These are phyloP conservation scores for Actinia equina DNA, from an alignment of 64 coral and sea anemone species.

Conservation along the genomic window DNA sequence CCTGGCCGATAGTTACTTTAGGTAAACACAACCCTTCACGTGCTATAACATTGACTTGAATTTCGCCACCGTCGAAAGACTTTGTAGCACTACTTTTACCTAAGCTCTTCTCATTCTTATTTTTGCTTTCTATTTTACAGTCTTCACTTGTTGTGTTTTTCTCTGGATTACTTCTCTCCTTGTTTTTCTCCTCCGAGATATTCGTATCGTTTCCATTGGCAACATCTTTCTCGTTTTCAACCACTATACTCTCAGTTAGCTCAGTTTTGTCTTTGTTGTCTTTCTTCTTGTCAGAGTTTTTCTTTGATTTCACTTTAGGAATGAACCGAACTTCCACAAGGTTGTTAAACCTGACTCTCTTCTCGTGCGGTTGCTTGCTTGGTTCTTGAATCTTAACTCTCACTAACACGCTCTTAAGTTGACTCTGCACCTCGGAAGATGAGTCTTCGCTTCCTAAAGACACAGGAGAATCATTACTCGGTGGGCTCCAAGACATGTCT, in stretches of 20 bases:
- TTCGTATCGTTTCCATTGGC: background rate
- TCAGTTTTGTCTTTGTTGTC: constrained; percentile 27
- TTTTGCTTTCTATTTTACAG: background rate
- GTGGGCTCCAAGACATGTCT: too few relatives aligned
- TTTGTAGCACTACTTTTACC: background rate
- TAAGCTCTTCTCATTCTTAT: too few relatives aligned
- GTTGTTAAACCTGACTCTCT: constrained; percentile 63
- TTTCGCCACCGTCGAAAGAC: background rate
- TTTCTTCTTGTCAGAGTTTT: background rate
- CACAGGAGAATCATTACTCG: too few relatives aligned
- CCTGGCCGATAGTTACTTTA: constrained; percentile 46
- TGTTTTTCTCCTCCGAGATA: background rate
- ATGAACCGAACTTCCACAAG: constrained; percentile 71
- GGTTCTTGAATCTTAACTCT: constrained; percentile 54
- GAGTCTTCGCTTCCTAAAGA: background rate
- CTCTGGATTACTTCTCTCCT: background rate
- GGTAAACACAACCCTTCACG: constrained; percentile 26
- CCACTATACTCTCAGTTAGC: background rate
- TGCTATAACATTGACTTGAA: background rate
- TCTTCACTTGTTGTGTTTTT: background rate
- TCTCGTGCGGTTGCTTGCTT: constrained; percentile 24
- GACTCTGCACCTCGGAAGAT: background rate
- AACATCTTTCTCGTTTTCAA: background rate
- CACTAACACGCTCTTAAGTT: constrained; percentile 53
- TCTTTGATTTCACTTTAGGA: constrained; percentile 37